Evolutionary conservation across 2,888 invertebrate genomes (phyloP).

Genomic region (Erebia ligea): DNA sequence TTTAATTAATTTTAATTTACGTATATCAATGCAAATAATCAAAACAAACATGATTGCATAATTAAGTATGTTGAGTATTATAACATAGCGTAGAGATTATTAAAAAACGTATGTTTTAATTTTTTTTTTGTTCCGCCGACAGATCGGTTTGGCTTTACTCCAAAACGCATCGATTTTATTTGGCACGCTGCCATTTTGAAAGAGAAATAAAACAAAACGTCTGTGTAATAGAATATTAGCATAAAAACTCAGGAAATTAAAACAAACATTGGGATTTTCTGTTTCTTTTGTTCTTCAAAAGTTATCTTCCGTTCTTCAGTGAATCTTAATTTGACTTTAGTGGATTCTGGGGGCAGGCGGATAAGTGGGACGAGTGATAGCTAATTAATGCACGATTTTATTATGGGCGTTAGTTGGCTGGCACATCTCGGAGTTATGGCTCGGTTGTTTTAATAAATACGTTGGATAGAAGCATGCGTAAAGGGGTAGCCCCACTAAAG

Average conservation of each 20-base stretch:
- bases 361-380: too few species aligned
- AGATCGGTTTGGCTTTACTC: conserved; percentile 65
- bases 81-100: conserved; percentile 16
- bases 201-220: conserved; percentile 52
- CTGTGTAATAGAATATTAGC: conserved; percentile 22
- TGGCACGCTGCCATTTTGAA: conserved; percentile 61
- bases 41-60: too few species aligned
- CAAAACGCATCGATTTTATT: conserved; percentile 70
- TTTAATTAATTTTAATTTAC: too few species aligned
- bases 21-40: too few species aligned
- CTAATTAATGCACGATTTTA: too few species aligned
- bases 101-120: conserved; percentile 26
- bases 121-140: conserved; percentile 43
- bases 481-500: too few species aligned
- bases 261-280: background rate
- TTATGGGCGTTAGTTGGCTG: too few species aligned
- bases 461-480: too few species aligned
- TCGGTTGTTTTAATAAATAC: too few species aligned
- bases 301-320: background rate
- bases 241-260: conserved; percentile 7
- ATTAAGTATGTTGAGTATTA: too few species aligned
- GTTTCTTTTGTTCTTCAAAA: background rate
- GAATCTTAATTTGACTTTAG: background rate
- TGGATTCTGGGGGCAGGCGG: too few species aligned
- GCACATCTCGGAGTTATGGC: too few species aligned